These are phyloP conservation scores for Puma concolor DNA, from an alignment of 2,113 vertebrate species.

Conservation along the genomic window DNA sequence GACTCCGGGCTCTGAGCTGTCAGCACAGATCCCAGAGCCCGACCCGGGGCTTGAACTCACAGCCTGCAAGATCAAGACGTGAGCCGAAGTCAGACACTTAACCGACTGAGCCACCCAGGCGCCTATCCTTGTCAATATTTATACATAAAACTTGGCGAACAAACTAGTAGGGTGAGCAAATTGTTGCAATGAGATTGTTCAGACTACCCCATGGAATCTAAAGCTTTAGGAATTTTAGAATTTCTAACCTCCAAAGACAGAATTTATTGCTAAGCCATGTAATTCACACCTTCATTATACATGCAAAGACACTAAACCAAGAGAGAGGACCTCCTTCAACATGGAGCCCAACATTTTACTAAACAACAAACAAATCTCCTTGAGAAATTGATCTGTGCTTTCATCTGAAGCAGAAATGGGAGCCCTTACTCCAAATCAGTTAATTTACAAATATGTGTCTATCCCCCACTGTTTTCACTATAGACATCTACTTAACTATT, in stretches of 20 bases:
- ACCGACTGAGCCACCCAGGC: too few relatives aligned
- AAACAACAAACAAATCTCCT: not conserved
- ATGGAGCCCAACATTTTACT: not conserved
- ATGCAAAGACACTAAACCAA: not conserved
- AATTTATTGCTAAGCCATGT: not conserved
- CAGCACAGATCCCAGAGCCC: too few relatives aligned
- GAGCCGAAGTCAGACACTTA: too few relatives aligned
- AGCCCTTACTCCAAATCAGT: not conserved
- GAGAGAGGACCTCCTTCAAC: not conserved
- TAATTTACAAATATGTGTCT: not conserved
- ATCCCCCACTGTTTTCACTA: accelerated
- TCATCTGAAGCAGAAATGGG: not conserved
- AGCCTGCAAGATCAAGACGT: too few relatives aligned
- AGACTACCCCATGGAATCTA: not conserved
- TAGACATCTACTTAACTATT: not conserved
- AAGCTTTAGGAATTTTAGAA: not conserved
- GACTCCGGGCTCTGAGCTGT: too few relatives aligned
- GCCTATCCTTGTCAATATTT: not conserved
- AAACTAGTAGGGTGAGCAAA: not conserved
- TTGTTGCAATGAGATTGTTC: not conserved
- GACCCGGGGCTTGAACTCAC: too few relatives aligned
- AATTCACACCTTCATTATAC: not conserved
- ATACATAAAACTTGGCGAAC: not conserved
- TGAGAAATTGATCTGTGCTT: not conserved
- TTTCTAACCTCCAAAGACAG: not conserved